Evolutionary conservation across 2,888 invertebrate species (phyloP).

Genomic region (Nephrotoma flavescens): DNA sequence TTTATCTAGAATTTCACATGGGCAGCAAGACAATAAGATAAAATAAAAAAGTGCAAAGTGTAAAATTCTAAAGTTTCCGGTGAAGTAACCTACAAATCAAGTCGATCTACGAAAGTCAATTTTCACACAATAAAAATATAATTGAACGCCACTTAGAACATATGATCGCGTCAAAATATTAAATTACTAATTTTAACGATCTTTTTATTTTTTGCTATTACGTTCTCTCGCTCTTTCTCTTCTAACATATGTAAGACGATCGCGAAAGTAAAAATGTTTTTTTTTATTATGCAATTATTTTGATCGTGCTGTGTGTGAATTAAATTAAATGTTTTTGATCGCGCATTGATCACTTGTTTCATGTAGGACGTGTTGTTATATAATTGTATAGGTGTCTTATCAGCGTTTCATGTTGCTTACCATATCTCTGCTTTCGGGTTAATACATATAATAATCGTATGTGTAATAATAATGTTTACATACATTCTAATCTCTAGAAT

Average conservation of each 20-base stretch:
- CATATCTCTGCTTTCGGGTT: neutral
- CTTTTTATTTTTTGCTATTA: neutral
- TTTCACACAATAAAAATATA: neutral
- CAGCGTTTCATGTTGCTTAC: neutral
- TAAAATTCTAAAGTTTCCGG: neutral
- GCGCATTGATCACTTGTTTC: no score
- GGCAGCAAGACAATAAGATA: neutral
- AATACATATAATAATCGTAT: neutral
- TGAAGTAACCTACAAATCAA: neutral
- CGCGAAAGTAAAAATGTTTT: neutral
- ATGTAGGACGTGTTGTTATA: no score
- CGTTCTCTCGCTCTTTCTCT: no score
- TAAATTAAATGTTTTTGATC: no score
- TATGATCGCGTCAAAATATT: neutral
- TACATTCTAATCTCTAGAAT: neutral
- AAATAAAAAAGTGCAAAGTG: neutral
- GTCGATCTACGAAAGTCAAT: neutral
- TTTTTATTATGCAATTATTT: no score
- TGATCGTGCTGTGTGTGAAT: no score
- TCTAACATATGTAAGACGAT: neutral
- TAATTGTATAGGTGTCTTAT: neutral
- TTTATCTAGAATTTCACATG: neutral
- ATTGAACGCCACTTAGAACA: neutral
- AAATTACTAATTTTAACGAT: neutral
- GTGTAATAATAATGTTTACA: neutral